Percentiles rank a stretch among this genome's conserved stretches.
Evolutionary conservation across 2,888 invertebrate genomes (phyloP).

Genomic region (Eucriotettix oculatus): DNA sequence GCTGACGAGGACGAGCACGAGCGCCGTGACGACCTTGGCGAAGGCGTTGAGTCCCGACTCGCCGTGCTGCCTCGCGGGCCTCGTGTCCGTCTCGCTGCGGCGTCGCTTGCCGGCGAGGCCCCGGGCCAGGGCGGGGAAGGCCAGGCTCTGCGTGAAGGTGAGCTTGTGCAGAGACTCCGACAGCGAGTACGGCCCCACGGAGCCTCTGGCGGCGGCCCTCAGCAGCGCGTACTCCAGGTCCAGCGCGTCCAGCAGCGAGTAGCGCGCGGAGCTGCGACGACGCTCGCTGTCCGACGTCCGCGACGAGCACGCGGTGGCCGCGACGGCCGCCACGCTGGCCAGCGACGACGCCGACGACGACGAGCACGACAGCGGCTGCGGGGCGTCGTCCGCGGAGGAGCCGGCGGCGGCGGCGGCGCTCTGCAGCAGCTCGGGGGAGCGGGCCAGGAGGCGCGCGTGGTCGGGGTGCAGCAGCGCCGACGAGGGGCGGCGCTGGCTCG

Average conservation of each 20-base stretch:
- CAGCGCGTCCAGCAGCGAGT: conserved; percentile 51
- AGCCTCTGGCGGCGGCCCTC: conserved; percentile 50
- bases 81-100: conserved; percentile 16
- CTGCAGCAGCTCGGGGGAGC: conserved; percentile 4
- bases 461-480: conserved; percentile 44
- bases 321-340: conserved; percentile 17
- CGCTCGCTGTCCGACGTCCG: conserved; percentile 21
- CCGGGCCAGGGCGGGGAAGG: conserved; percentile 52
- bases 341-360: conserved; percentile 26
- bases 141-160: conserved; percentile 48
- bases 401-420: background rate
- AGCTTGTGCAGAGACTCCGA: conserved; percentile 55
- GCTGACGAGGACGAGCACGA: conserved; percentile 49
- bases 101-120: conserved; percentile 46
- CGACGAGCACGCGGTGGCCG: background rate
- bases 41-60: conserved; percentile 52
- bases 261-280: conserved; percentile 39
- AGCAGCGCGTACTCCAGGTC: conserved; percentile 53
- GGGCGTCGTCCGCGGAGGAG: conserved; percentile 15
- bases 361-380: conserved; percentile 25
- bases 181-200: conserved; percentile 47
- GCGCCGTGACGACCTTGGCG: conserved; percentile 52
- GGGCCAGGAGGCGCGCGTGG: background rate
- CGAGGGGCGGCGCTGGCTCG: conserved; percentile 19
- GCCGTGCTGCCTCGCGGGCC: conserved; percentile 26